Conservation (phyloP, 2,113 vertebrate species). For the Rhinolophus ferrumequinum region DNA sequence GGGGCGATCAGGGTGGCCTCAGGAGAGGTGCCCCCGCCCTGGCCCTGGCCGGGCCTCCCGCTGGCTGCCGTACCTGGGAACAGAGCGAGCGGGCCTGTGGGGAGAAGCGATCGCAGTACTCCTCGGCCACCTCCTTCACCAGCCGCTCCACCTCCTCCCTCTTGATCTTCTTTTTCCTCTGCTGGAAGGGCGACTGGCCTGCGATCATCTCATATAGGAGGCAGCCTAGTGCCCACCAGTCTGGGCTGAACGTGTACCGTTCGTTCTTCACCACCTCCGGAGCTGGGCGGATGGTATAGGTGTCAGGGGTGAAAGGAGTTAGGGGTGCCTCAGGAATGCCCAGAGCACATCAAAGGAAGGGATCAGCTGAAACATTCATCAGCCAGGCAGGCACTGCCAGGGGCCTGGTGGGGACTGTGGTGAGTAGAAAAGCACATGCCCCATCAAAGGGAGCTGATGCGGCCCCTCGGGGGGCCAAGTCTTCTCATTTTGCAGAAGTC, state of each 20-base stretch:
- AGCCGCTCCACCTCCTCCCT: slow-evolving; percentile 96
- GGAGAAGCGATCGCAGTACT: slow-evolving; percentile 94
- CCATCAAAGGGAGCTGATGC: not conserved
- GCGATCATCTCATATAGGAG: slow-evolving; percentile 99
- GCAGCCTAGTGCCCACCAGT: slow-evolving; percentile 98
- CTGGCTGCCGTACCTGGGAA: slow-evolving; percentile 86
- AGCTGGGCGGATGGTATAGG: slow-evolving; percentile 81
- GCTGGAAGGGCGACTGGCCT: slow-evolving; percentile 98
- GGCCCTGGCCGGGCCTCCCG: not conserved
- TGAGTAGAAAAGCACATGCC: not conserved
- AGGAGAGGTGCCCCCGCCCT: not conserved
- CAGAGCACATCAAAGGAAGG: not conserved
- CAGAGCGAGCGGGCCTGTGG: slow-evolving; percentile 92
- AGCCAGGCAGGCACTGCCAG: not conserved
- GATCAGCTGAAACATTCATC: not conserved
- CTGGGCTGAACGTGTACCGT: slow-evolving; percentile 95
- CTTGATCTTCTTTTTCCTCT: slow-evolving; percentile 98
- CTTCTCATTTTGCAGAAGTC: not conserved
- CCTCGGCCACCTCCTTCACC: slow-evolving; percentile 94
- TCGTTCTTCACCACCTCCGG: slow-evolving; percentile 97
- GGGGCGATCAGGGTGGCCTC: not conserved
- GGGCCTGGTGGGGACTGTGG: not conserved
- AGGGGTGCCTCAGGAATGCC: not conserved
- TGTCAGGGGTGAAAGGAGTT: not conserved
- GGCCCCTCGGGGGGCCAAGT: not conserved